These are phyloP conservation scores for Temnothorax curvispinosus DNA, from an alignment of 1,140 invertebrate species.

Conservation along the genomic window DNA sequence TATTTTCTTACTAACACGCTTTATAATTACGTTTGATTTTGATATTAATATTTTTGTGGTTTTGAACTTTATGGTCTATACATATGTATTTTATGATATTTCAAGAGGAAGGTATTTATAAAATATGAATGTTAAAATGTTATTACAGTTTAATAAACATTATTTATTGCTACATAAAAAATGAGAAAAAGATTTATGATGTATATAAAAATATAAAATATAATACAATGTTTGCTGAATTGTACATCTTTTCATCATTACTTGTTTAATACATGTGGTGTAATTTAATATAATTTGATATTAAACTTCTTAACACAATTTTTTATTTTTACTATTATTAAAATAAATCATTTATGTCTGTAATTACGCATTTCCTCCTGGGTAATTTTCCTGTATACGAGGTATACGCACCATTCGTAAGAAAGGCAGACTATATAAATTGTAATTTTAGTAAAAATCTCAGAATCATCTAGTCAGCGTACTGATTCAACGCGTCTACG, in stretches of 20 bases:
- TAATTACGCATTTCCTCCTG: background rate
- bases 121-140: background rate
- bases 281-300: constrained; percentile 6
- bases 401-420: background rate
- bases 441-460: constrained; percentile 3
- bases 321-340: background rate
- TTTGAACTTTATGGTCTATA: constrained; percentile 19
- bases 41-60: background rate
- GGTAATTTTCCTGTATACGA: background rate
- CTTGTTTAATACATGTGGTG: background rate
- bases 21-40: constrained; percentile 30
- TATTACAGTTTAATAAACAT: background rate
- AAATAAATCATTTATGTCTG: background rate
- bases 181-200: background rate
- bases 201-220: background rate
- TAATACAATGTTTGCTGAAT: background rate
- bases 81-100: background rate
- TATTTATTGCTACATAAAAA: background rate
- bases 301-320: constrained; percentile 4
- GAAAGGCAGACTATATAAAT: background rate
- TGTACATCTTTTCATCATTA: background rate
- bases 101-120: background rate
- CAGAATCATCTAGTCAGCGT: background rate
- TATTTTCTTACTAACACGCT: background rate
- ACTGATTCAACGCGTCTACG: background rate